phyloP scores from a whole-genome alignment of 2,888 invertebrate genomes.

The Ptychoptera albimana region DNA sequence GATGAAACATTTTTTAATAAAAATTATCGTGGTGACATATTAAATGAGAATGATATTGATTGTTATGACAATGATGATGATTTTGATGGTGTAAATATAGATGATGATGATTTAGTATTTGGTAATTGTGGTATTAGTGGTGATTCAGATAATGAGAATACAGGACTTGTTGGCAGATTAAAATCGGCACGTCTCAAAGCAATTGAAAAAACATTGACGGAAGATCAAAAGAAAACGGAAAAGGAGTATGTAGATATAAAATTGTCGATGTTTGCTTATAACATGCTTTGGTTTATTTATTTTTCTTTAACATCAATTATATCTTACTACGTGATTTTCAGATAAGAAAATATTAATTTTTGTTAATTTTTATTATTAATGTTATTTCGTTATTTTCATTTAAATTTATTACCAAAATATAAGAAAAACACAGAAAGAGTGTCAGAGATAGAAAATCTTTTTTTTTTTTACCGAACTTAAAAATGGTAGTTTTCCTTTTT shows the following conservation, averaged over 20 bases:
- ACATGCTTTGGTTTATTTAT: background rate
- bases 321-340: too few relatives aligned
- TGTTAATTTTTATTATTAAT: too few relatives aligned
- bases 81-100: background rate
- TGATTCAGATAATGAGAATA: constrained; percentile 13
- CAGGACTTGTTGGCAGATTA: constrained; percentile 16
- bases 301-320: background rate
- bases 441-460: too few relatives aligned
- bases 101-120: constrained; percentile 2
- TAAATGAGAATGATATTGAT: background rate
- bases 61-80: background rate
- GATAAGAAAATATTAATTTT: too few relatives aligned
- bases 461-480: too few relatives aligned
- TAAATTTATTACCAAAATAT: too few relatives aligned
- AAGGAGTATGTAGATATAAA: constrained; percentile 12
- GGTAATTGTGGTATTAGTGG: constrained; percentile 11
- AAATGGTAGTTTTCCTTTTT: too few relatives aligned
- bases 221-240: constrained; percentile 19
- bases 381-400: too few relatives aligned
- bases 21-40: too few relatives aligned
- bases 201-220: constrained; percentile 16
- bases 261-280: background rate
- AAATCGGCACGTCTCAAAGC: constrained; percentile 18
- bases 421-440: too few relatives aligned
- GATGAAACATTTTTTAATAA: background rate